phyloP scores from a whole-genome alignment of 2,797 vertebrate genomes.

The Sciurus carolinensis region DNA sequence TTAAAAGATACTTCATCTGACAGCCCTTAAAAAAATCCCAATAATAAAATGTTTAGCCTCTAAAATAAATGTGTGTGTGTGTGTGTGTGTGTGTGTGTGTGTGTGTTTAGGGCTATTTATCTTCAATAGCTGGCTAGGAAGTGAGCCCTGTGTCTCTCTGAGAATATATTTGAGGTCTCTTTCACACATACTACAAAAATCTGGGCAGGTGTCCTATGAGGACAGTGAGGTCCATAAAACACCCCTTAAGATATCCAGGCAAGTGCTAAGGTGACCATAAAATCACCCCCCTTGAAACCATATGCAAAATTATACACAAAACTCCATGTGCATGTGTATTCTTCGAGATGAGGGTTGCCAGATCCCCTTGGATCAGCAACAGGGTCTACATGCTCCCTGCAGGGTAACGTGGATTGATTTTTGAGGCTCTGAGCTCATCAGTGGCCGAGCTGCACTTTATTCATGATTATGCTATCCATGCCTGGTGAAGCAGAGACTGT shows the following conservation, averaged over 20 bases:
- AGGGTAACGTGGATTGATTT: background rate
- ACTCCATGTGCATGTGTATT: background rate
- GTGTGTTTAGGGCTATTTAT: background rate
- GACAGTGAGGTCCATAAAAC: background rate
- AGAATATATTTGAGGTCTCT: background rate
- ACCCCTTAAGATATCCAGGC: background rate
- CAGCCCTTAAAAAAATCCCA: slow-evolving; percentile 66
- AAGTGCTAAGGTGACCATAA: background rate
- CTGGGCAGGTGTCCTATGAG: background rate
- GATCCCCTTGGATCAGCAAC: background rate
- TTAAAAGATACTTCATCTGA: slow-evolving; percentile 70
- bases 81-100: too few relatives aligned
- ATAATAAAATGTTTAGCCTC: slow-evolving; percentile 48
- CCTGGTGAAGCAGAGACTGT: background rate
- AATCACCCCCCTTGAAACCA: background rate
- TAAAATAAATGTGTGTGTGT: background rate
- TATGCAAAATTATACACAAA: fast-evolving
- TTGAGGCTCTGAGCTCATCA: background rate
- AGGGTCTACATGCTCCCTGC: background rate
- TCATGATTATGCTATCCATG: fast-evolving
- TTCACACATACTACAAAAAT: too few relatives aligned
- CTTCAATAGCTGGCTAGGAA: background rate
- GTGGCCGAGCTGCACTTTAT: background rate
- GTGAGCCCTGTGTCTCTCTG: background rate
- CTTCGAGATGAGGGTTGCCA: background rate